Evolutionary conservation across 1,140 invertebrate genomes (phyloP), one percentile per base, ranked within the genome.

Genomic region (Megalopta genalis): DNA sequence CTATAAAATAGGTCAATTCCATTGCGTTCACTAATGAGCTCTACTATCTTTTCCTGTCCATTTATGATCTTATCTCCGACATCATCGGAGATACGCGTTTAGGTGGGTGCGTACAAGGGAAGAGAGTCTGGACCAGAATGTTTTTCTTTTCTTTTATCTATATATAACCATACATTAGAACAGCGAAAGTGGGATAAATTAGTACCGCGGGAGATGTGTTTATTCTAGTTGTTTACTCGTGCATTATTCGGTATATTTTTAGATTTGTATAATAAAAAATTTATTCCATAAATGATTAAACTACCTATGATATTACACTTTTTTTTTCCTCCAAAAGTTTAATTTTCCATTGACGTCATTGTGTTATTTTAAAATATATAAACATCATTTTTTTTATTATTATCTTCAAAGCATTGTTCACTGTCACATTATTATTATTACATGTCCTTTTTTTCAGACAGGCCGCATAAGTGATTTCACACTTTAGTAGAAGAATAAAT

Each of bases 181-280:
- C 21, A 59, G 42, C 52, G 42, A 66, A 72, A 72, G 67, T 52
- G 49, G 60, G 16, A 78, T 78, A 78, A 71, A 14, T 72, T 59
- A 70, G 60, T 68, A 59, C 27, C 60, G 54, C 75, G 68, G 66
- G 62, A 71, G 77, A 65, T 70, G 27, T 72, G 67, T 78, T 78
- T 67, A 74, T 74, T 73, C 63, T 62, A 49, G 49, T 67, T 80
- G 72, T 80, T 76, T 80, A 76, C 72, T 69, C 78, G 72, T 64
- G 64, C 46, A 76, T 62, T 42, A 18, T 63, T 65, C 46, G 42
- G 54, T 69, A 63, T 81, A 81, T 77, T 77, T 81, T 69, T 81
- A 70, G 49, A 81, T 37, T 75, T 37, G 25, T 42, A 67, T 69
- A 65, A n/a, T 69, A 25, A 69, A 77, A n/a, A 77, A 70, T 73